Conservation (phyloP, 2,113 vertebrate genomes). For the Pionites leucogaster region DNA sequence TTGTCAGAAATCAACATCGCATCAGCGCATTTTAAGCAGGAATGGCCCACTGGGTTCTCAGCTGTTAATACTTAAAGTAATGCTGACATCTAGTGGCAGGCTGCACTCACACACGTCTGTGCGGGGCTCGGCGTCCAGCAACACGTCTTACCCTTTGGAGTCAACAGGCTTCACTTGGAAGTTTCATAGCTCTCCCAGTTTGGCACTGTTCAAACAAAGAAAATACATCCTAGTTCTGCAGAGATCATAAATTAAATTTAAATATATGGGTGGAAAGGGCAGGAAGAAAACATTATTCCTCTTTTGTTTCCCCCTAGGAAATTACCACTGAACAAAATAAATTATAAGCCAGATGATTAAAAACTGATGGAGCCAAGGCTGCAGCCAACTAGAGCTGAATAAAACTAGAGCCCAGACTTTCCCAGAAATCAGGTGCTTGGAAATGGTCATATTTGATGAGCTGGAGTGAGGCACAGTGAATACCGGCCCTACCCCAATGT, state of each 20-base stretch:
- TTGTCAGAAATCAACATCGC: not conserved
- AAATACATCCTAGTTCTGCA: not conserved
- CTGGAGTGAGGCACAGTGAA: fast-evolving
- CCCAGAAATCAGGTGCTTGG: not conserved
- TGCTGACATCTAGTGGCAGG: constrained; percentile 60
- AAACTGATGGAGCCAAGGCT: not conserved
- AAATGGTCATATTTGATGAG: not conserved
- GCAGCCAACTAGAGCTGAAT: not conserved
- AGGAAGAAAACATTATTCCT: not conserved
- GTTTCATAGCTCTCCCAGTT: no score
- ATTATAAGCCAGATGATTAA: not conserved
- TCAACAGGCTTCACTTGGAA: not conserved
- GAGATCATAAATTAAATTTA: not conserved
- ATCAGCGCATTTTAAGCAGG: not conserved
- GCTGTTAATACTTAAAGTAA: not conserved
- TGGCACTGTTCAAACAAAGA: not conserved
- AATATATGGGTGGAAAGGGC: not conserved
- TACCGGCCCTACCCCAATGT: not conserved
- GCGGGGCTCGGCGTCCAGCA: fast-evolving
- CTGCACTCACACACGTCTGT: fast-evolving
- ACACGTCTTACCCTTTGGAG: not conserved
- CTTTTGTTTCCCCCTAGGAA: not conserved
- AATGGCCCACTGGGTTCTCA: fast-evolving
- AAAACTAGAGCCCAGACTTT: not conserved
- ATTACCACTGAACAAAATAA: not conserved